These are phyloP conservation scores for Indicator indicator DNA, from an alignment of 2,113 vertebrate genomes.

Conservation along the genomic window DNA sequence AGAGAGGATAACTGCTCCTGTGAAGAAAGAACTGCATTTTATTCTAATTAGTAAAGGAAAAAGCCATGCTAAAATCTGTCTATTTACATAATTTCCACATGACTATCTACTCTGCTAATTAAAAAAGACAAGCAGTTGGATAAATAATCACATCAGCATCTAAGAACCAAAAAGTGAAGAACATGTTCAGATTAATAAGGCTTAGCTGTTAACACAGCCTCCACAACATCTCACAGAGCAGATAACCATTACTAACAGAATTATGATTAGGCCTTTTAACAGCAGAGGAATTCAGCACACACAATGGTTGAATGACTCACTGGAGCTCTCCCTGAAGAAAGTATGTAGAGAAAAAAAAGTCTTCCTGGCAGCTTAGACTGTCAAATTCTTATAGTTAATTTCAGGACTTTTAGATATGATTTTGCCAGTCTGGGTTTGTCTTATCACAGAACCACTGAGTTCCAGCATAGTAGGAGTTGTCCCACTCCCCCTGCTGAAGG, in stretches of 20 bases:
- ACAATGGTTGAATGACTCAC: fast-evolving
- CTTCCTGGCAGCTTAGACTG: not conserved
- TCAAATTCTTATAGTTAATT: not conserved
- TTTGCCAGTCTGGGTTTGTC: not conserved
- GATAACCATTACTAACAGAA: not conserved
- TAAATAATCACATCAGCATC: not conserved
- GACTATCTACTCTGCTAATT: conserved; percentile 7
- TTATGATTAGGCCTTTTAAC: not conserved
- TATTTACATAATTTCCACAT: not conserved
- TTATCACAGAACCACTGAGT: not conserved
- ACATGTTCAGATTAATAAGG: not conserved
- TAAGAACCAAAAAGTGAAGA: not conserved
- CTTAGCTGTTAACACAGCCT: not conserved
- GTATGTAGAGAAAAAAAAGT: not conserved
- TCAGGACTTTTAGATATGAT: not conserved
- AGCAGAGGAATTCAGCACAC: not conserved
- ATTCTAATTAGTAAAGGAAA: not conserved
- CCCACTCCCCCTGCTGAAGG: too few relatives aligned
- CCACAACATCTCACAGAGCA: not conserved
- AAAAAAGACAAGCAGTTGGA: not conserved
- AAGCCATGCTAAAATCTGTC: not conserved
- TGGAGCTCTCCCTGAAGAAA: not conserved
- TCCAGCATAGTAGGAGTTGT: too few relatives aligned
- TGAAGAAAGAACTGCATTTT: not conserved
- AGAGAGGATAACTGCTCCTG: not conserved